Percentiles rank a stretch among this genome's conserved stretches.
phyloP scores from a whole-genome alignment of 2,888 invertebrate species.

The Encarsia formosa region DNA sequence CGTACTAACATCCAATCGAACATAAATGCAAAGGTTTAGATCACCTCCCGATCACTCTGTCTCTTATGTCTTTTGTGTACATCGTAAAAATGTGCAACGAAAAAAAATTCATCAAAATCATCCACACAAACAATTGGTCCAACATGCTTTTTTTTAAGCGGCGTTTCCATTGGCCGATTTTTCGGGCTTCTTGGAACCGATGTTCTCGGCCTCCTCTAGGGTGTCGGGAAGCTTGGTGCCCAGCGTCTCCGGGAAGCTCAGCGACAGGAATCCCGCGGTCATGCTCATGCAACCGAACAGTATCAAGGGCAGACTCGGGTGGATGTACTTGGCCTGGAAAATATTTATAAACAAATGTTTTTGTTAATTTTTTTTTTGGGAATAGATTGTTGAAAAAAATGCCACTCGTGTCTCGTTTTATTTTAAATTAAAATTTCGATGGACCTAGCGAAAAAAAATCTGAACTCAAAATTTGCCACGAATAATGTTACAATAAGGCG shows the following conservation, averaged over 20 bases:
- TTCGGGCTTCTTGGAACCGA: conserved; percentile 37
- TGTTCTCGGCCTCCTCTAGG: conserved; percentile 63
- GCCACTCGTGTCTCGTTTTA: background rate
- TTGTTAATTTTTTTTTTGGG: background rate
- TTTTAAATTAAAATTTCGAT: background rate
- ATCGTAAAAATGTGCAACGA: too few species aligned
- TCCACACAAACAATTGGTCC: too few species aligned
- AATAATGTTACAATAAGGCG: too few species aligned
- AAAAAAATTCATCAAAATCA: too few species aligned
- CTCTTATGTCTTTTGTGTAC: too few species aligned
- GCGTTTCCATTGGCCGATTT: background rate
- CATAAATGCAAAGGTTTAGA: too few species aligned
- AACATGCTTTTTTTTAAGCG: too few species aligned
- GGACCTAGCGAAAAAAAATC: too few species aligned
- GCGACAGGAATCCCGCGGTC: conserved; percentile 59
- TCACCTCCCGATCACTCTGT: too few species aligned
- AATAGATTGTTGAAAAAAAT: background rate
- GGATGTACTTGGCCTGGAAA: conserved; percentile 38
- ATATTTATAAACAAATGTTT: background rate
- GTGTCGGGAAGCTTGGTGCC: conserved; percentile 64
- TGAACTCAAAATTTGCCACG: too few species aligned
- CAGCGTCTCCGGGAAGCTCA: conserved; percentile 67
- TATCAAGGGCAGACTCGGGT: conserved; percentile 58
- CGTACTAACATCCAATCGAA: too few species aligned
- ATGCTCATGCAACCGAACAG: conserved; percentile 63